Percentiles rank a stretch among this genome's conserved stretches.
phyloP scores from a whole-genome alignment of 1,140 invertebrate genomes.

The Oryzaephilus surinamensis region DNA sequence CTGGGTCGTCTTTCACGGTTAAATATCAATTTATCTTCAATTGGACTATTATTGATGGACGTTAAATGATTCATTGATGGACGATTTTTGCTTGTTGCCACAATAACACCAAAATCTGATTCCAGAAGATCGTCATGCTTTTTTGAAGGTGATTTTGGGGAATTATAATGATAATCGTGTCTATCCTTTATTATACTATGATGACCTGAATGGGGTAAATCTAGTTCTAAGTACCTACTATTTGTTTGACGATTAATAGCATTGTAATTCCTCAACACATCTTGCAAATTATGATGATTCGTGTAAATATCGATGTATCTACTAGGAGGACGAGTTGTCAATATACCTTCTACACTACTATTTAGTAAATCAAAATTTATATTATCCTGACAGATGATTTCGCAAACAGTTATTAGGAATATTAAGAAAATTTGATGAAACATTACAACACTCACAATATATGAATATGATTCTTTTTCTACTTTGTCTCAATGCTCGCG shows the following conservation, averaged over 20 bases:
- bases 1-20: conserved; percentile 1
- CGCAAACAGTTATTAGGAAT: neutral
- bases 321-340: too few species aligned
- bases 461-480: neutral
- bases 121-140: conserved; percentile 6
- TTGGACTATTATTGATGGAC: neutral
- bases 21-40: neutral
- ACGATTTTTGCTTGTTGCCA: too few species aligned
- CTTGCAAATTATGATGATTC: neutral
- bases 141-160: neutral
- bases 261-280: conserved; percentile 1
- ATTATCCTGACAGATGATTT: too few species aligned
- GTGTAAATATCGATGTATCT: too few species aligned
- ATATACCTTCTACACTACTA: too few species aligned
- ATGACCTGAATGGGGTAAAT: too few species aligned
- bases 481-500: too few species aligned
- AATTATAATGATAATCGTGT: too few species aligned
- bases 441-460: neutral
- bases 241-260: neutral
- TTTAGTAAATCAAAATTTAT: too few species aligned
- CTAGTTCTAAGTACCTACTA: too few species aligned
- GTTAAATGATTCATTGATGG: too few species aligned
- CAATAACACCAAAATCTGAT: conserved; percentile 10
- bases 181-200: too few species aligned
- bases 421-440: neutral